Evolutionary conservation across 2,888 invertebrate species (phyloP).

Genomic region (Aelia acuminata): DNA sequence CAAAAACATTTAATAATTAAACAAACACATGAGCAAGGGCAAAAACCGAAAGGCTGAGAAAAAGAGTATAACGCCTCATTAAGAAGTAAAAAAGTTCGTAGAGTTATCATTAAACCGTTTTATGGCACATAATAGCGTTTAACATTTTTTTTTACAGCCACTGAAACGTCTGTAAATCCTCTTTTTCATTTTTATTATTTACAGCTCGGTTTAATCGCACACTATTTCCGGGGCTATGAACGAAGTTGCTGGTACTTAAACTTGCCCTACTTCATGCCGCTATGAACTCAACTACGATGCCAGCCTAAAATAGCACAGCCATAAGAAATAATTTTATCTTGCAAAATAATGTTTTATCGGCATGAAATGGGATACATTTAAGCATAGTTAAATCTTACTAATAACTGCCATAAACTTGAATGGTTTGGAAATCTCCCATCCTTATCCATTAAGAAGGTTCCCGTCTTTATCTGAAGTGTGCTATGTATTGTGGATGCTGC

Average conservation of each 20-base stretch:
- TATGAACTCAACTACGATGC: background rate
- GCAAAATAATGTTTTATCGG: background rate
- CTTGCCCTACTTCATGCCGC: background rate
- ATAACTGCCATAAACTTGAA: background rate
- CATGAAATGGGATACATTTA: background rate
- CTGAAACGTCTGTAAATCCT: background rate
- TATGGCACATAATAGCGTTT: background rate
- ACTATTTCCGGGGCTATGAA: background rate
- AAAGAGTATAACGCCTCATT: background rate
- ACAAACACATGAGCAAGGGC: background rate
- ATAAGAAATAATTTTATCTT: background rate
- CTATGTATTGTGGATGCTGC: no score
- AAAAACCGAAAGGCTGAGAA: background rate
- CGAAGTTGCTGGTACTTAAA: background rate
- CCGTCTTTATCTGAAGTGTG: no score
- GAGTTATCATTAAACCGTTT: background rate
- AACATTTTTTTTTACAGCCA: constrained; percentile 3
- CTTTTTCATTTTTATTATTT: constrained; percentile 1
- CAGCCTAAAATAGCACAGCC: background rate
- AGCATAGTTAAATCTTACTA: background rate
- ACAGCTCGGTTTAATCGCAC: background rate
- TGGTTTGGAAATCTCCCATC: no score
- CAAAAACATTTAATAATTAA: no score
- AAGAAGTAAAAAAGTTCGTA: background rate
- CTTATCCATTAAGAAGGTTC: no score